Percentiles rank a stretch among this genome's conserved stretches.
Evolutionary conservation across 1,140 invertebrate species (phyloP).

Genomic region (Tetranychus cinnabarinus): DNA sequence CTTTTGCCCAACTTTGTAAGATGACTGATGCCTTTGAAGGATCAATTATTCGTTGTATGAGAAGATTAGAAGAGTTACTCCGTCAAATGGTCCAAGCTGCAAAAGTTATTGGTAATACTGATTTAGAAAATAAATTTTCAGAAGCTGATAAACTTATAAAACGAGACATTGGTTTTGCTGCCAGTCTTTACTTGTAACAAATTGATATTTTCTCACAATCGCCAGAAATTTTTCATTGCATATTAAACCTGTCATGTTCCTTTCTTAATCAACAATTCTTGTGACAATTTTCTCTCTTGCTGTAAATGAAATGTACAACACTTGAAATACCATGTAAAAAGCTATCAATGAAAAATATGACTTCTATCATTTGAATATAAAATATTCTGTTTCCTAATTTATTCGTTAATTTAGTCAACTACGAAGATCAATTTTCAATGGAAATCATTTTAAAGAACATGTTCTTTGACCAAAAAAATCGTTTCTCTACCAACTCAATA

Average conservation of each 20-base stretch:
- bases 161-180: slow-evolving; percentile 95
- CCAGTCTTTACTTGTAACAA: slow-evolving; percentile 77
- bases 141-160: slow-evolving; percentile 71
- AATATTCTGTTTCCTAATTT: too few species aligned
- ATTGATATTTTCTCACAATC: neutral
- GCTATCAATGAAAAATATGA: too few species aligned
- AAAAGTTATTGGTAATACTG: slow-evolving; percentile 86
- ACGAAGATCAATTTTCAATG: too few species aligned
- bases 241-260: neutral
- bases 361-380: too few species aligned
- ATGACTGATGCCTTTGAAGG: slow-evolving; percentile 98
- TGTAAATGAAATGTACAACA: too few species aligned
- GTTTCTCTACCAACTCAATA: too few species aligned
- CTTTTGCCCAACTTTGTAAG: slow-evolving; percentile 77
- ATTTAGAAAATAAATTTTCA: slow-evolving; percentile 86
- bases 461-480: too few species aligned
- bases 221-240: neutral
- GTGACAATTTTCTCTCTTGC: too few species aligned
- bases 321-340: too few species aligned
- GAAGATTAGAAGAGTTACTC: slow-evolving; percentile 80
- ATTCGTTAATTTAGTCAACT: too few species aligned
- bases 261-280: too few species aligned
- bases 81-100: slow-evolving; percentile 85
- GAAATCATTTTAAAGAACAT: too few species aligned
- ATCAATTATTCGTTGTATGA: slow-evolving; percentile 93